A percentile compares a stretch with the other conserved stretches of the same genome.
Evolutionary conservation across 2,113 vertebrate genomes (phyloP).

Genomic region (Columba livia): DNA sequence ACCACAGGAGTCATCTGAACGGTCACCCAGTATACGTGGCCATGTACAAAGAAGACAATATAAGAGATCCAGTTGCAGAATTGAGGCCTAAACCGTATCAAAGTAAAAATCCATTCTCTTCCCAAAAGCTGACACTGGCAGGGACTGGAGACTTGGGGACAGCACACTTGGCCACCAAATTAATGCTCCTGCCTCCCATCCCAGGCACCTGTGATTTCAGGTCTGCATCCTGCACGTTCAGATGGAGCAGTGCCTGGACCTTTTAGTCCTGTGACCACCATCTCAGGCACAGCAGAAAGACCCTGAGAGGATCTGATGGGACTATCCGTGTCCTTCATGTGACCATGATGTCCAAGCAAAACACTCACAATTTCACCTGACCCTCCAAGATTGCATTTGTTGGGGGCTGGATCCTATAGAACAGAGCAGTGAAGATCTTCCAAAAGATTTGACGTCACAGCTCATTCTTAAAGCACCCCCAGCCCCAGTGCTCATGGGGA

Average conservation of each 20-base stretch:
- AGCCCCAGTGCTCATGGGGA: background rate
- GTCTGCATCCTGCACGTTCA: background rate
- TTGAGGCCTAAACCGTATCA: background rate
- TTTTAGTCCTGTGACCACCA: background rate
- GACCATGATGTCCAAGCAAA: background rate
- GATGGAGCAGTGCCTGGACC: background rate
- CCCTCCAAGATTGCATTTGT: background rate
- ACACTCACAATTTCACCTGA: accelerated
- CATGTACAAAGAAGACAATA: accelerated
- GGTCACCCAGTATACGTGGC: background rate
- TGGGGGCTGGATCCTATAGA: background rate
- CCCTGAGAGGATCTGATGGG: background rate
- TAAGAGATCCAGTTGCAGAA: background rate
- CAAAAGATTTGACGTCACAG: background rate
- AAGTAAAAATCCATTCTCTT: background rate
- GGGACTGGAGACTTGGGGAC: background rate
- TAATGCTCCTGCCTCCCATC: background rate
- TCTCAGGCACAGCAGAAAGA: background rate
- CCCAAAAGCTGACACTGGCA: background rate
- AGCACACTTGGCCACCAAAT: background rate
- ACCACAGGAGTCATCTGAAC: background rate
- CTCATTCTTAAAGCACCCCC: background rate
- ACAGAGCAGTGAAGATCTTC: background rate
- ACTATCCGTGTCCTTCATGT: background rate
- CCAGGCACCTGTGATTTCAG: background rate